phyloP scores from a whole-genome alignment of 1,140 invertebrate species.

The Brachystomella parvula region DNA sequence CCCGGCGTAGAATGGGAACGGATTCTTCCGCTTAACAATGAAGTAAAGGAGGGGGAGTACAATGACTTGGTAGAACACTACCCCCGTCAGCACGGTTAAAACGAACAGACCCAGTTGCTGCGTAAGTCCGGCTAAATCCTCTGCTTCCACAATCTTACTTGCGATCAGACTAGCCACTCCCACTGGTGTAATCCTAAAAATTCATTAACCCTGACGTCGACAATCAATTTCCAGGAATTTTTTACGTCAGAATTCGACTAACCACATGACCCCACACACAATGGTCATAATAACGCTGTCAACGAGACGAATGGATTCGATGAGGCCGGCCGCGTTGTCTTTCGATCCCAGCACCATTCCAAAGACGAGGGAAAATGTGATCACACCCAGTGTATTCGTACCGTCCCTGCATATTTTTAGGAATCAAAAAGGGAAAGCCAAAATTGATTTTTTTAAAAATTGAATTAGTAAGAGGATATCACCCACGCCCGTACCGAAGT shows the following conservation, averaged over 20 bases:
- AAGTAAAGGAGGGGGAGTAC: constrained; percentile 73
- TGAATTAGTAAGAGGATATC: no score
- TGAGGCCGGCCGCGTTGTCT: constrained; percentile 49
- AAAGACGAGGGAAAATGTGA: constrained; percentile 78
- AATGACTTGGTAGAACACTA: constrained; percentile 78
- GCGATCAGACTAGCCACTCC: constrained; percentile 68
- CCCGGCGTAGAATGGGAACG: constrained; percentile 74
- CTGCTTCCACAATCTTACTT: constrained; percentile 75
- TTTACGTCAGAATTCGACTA: constrained; percentile 33
- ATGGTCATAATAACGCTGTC: constrained; percentile 82
- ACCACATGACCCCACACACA: constrained; percentile 81
- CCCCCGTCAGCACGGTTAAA: constrained; percentile 70
- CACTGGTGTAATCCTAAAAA: constrained; percentile 26
- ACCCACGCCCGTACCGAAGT: no score
- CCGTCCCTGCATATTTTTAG: no score
- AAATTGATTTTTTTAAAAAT: no score
- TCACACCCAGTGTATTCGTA: constrained; percentile 77
- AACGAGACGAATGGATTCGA: constrained; percentile 58
- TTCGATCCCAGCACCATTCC: no score
- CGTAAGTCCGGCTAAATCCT: constrained; percentile 67
- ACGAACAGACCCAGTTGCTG: constrained; percentile 62
- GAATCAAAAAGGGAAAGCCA: no score
- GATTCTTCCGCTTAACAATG: constrained; percentile 73
- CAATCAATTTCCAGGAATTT: no score
- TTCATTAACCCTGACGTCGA: constrained; percentile 14